Evolutionary conservation across 2,113 vertebrate species (phyloP), one percentile per base, ranked within the genome.

Genomic region (Laticauda laticaudata): DNA sequence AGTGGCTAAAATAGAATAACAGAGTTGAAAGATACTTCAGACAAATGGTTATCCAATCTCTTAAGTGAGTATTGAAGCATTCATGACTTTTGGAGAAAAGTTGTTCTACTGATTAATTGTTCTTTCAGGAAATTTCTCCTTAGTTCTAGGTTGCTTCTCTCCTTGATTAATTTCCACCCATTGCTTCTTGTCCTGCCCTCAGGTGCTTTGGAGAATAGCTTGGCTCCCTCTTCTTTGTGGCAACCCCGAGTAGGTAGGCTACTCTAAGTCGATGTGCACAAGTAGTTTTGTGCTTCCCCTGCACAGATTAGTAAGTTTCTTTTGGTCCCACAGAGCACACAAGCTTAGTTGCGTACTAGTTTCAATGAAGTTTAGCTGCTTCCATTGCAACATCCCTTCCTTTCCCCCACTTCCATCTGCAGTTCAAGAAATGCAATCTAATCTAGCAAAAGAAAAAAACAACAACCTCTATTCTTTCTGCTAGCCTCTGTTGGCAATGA

Each of bases 241-340:
- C 54, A 56, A 1, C 55, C 55, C 55, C 55, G 18, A 56, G 55
- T 56, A 56, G 55, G 55, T 18, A 56, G 55, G 55, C 7, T 6
- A 88, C 34, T 26, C 88, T 4, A 4, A 96, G 92, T 18, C 93
- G 95, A 95, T 64, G 92, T 92, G 95, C 96, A 95, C 94, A 94
- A 96, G 96, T 88, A 96, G 39, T 7, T 89, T 69, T 51, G 48
- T 51, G 48, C 1, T 51, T 51, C n/a, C 5, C 34, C 29, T 55
- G 88, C 3, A 14, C 9, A 85, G 2, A 29, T 87, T 1, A 64
- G 94, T 55, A 86, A 64, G 86, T 88, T 20, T 4, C 34, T 64
- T 0, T 5, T 48, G 75, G 53, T 23, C 90, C 88, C 0, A 9
- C 2, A 59, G 23, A 59, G 90, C 5, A 5, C 53, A 5, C 0